Base-by-base conservation (phyloP, 2,113 vertebrate species). In the Lophura nycthemera region DNA sequence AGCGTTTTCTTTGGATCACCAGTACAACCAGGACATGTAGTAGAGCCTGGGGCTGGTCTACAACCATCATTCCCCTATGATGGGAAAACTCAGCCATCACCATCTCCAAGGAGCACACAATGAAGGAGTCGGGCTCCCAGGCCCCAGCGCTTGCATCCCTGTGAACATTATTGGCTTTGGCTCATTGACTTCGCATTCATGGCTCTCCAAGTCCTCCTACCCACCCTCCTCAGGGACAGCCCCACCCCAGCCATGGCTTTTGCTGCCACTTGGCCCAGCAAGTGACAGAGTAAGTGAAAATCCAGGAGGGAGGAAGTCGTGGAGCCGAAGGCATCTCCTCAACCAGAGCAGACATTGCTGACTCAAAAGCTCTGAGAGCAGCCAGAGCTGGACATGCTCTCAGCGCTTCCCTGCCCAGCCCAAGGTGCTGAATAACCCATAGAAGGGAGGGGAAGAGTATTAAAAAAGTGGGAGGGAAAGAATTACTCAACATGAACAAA, bases 151-250 rank as follows among this genome's bases (percentile, higher is more conserved):
- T 74, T 40, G 10, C 45, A 40, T 48, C 86, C 57, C 83, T 83
- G 86, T 57, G 78, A 90, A 90, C 5, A 19, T 42, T 75, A 63
- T 83, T 87, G 90, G 70, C 70, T 76, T 89, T 71, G 85, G 85
- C 85, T 89, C 77, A 3, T 14, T 24, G 64, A 15, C 66, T 79
- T 71, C 1, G 1, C 48, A 82, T 85, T 88, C 70, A 48, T 43
- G 84, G 40, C 45, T 63, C 79, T 79, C 88, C 91, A 75, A 78
- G 67, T 93, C 57, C 67, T 91, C 77, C 88, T 93, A 24, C 88
- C 91, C 81, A 86, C 57, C 77, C 65, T 73, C 65, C 93, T 70
- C 71, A 65, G 81, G 72, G 67, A 42, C 63, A 48, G 50, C 72
- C 66, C 76, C 91, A 70, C 85, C 94, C 85, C 85, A 81, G 65